Evolutionary conservation across 2,113 vertebrate species (phyloP).

Genomic region (Stigmatopora argus): DNA sequence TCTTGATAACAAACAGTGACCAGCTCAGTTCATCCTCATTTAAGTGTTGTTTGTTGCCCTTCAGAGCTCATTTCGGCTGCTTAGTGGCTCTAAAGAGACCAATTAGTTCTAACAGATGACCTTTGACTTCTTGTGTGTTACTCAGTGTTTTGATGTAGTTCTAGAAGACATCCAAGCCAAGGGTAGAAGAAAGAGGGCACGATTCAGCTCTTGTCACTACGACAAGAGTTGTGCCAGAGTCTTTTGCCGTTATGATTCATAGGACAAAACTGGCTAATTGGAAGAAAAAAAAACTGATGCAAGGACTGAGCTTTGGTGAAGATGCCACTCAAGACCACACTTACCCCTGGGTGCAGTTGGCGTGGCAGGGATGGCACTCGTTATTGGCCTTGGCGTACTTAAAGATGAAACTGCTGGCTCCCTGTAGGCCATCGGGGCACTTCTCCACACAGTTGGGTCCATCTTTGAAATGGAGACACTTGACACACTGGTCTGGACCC

Average conservation of each 20-base stretch:
- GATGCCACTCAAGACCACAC: slow-evolving; percentile 20
- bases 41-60: neutral
- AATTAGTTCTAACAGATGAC: slow-evolving; percentile 3
- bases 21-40: neutral
- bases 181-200: slow-evolving; percentile 7
- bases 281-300: neutral
- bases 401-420: slow-evolving; percentile 93
- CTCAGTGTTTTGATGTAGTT: slow-evolving; percentile 7
- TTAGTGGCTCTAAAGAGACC: neutral
- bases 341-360: slow-evolving; percentile 96
- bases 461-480: slow-evolving; percentile 93
- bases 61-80: neutral
- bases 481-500: slow-evolving; percentile 91
- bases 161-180: neutral
- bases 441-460: slow-evolving; percentile 96
- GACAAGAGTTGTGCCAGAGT: slow-evolving; percentile 17
- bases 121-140: slow-evolving; percentile 12
- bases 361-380: slow-evolving; percentile 91
- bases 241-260: no score
- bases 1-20: slow-evolving; percentile 7
- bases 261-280: neutral
- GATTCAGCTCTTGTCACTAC: slow-evolving; percentile 30
- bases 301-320: neutral
- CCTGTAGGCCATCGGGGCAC: slow-evolving; percentile 90
- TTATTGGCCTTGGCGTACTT: slow-evolving; percentile 91